Evolutionary conservation across 2,113 vertebrate species (phyloP), one percentile per base, ranked within the genome.

Genomic region (Martes martes): DNA sequence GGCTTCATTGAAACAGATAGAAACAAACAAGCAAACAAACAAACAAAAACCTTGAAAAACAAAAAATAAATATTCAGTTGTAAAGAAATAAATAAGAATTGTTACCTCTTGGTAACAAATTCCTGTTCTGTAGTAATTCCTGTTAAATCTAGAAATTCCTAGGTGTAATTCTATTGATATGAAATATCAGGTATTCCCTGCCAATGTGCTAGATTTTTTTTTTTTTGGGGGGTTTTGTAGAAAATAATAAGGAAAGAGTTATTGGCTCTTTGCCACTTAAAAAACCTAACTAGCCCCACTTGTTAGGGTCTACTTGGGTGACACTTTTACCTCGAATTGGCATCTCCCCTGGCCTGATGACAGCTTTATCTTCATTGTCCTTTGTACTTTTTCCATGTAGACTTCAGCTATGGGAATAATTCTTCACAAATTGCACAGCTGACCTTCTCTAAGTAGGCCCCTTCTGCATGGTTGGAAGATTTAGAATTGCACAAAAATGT

Each of bases 361-460:
- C 23, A 91, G 13, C 13, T 86, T 83, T 23, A 63, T 73, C 71
- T 93, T 92, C 33, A 73, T 39, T 96, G 69, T 80, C n/a, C 71
- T 97, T 96, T 97, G 83, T n/a, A 42, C 36, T 96, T 95, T 94
- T 26, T 90, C 36, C 69, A 73, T n/a, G 76, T 21, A 52, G 52
- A 95, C 76, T 69, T 96, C 50, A 76, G 47, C 26, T 63, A 19
- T n/a, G 73, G 76, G 52, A 95, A 85, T 96, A 92, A 91, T 89
- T 94, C 89, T 94, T 86, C 89, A 93, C 67, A 95, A 94, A 96
- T 82, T 92, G 59, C 18, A 45, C 65, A 57, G 50, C 3, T 96
- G 76, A 76, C 89, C 82, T 97, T 94, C 73, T 93, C 42, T 47
- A 84, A 87, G 52, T 11, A 4, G 55, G 36, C 14, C 1, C 16